phyloP scores from a whole-genome alignment of 2,888 invertebrate species.

The Lycaena phlaeas region DNA sequence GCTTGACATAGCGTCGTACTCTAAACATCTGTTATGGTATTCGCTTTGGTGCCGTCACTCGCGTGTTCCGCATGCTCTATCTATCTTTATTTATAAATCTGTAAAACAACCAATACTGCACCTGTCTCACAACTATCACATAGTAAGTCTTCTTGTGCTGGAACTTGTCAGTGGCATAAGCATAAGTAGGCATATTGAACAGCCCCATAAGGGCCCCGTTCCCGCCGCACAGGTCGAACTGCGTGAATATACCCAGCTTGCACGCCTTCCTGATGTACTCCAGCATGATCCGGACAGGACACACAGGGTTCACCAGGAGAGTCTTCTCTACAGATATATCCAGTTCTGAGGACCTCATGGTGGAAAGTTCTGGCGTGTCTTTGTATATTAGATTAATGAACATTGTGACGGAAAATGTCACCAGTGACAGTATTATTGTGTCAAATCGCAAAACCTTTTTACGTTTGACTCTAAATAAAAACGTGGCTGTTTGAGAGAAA shows the following conservation, averaged over 20 bases:
- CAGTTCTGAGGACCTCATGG: slow-evolving; percentile 25
- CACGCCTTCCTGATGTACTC: slow-evolving; percentile 56
- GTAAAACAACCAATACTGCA: no score
- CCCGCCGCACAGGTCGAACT: slow-evolving; percentile 52
- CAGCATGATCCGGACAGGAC: slow-evolving; percentile 50
- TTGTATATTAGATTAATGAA: slow-evolving; percentile 47
- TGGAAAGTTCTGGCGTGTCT: slow-evolving; percentile 45
- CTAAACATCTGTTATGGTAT: no score
- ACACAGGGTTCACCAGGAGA: slow-evolving; percentile 49
- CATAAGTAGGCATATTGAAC: slow-evolving; percentile 40
- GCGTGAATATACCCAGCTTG: slow-evolving; percentile 38
- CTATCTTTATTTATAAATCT: no score
- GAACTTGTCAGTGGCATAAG: slow-evolving; percentile 39
- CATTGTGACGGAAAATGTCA: no score
- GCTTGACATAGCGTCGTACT: no score
- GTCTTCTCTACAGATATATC: slow-evolving; percentile 42
- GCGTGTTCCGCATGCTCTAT: no score
- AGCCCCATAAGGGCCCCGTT: slow-evolving; percentile 35
- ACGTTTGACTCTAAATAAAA: no score
- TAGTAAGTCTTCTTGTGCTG: slow-evolving; percentile 50
- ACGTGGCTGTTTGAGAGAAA: no score
- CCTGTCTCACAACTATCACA: slow-evolving; percentile 41
- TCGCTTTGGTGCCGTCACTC: no score
- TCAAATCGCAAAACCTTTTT: no score
- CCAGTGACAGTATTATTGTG: no score